Conservation (phyloP, 2,797 vertebrate species). For the Synaphobranchus kaupii region DNA sequence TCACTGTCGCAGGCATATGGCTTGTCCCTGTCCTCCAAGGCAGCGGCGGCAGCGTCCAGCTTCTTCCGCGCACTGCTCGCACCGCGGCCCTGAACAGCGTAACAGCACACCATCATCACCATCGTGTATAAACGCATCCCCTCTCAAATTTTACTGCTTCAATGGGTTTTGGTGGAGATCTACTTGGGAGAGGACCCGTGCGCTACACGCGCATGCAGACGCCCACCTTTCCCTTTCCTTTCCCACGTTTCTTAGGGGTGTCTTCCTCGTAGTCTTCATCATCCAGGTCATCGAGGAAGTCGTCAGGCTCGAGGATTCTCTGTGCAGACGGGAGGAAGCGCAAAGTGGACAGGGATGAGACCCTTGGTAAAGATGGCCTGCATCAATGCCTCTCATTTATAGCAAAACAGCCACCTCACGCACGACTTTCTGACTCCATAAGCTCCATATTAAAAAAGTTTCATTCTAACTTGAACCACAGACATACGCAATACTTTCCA, state of each 20-base stretch:
- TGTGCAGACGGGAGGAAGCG: constrained; percentile 48
- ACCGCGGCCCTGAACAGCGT: constrained; percentile 80
- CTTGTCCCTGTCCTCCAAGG: constrained; percentile 92
- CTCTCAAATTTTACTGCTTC: background rate
- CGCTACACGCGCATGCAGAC: constrained; percentile 76
- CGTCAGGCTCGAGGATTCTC: constrained; percentile 93
- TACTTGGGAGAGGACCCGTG: background rate
- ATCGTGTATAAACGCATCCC: background rate
- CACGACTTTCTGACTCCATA: background rate
- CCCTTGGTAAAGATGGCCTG: background rate
- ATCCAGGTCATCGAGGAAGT: constrained; percentile 93
- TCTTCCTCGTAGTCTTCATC: constrained; percentile 98
- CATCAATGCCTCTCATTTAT: background rate
- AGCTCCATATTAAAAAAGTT: background rate
- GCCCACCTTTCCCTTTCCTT: constrained; percentile 92
- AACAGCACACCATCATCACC: background rate
- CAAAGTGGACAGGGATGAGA: background rate
- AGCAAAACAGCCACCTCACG: background rate
- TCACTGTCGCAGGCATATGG: constrained; percentile 98
- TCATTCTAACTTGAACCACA: background rate
- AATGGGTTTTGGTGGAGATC: background rate
- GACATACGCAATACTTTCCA: background rate
- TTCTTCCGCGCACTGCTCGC: constrained; percentile 92
- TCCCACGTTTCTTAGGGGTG: constrained; percentile 90
- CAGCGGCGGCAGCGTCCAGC: constrained; percentile 83